Base-by-base conservation (phyloP, 2,888 invertebrate genomes). In the Drosophila parthenogenetica region DNA sequence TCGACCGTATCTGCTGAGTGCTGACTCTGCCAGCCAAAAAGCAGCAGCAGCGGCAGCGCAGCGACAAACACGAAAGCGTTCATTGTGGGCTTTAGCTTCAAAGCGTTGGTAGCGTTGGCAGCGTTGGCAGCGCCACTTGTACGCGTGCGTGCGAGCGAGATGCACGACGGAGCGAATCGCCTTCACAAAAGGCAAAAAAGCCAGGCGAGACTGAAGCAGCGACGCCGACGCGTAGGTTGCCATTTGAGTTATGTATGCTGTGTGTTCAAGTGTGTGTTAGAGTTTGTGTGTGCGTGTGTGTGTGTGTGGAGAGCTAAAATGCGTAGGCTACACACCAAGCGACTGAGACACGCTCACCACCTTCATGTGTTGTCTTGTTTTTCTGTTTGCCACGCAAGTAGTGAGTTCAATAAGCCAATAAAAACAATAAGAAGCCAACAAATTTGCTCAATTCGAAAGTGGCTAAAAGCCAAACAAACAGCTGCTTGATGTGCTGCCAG, bases 351-450 rank as follows among this genome's bases (percentile, higher is more conserved):
- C 45, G 65, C 53, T 65, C 60, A 16, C 57, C 57, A 46, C 60
- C 60, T 40, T 42, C 3, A 14, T 7, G 4, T 37, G n/a, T 29
- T 35, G 35, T 11, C 35, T 17, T 37, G 35, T 37, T 22, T 57
- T 61, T 76, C 8, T 29, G 29, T 62, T 37, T 76, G 87, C 82
- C 87, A 85, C 82, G 85, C 69, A 81, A 81, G 50, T 71, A 81
- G 50, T 69, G 85, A 77, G 87, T 87, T 82, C 82, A 82, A 82
- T 84, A 82, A 76, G 82, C 87, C 82, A 85, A 85, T 82, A 79
- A 87, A 78, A 69, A 63, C 54, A 64, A 62, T 25, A 62, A 8
- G 16, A 61, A 45, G 55, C 40, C 32, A 53, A 59, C 39, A 59
- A 62, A 42, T 54, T 65, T 68, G 78, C 69, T 50, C 68, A 69